Evolutionary conservation across 1,140 invertebrate genomes (phyloP).

Genomic region (Lerema accius): DNA sequence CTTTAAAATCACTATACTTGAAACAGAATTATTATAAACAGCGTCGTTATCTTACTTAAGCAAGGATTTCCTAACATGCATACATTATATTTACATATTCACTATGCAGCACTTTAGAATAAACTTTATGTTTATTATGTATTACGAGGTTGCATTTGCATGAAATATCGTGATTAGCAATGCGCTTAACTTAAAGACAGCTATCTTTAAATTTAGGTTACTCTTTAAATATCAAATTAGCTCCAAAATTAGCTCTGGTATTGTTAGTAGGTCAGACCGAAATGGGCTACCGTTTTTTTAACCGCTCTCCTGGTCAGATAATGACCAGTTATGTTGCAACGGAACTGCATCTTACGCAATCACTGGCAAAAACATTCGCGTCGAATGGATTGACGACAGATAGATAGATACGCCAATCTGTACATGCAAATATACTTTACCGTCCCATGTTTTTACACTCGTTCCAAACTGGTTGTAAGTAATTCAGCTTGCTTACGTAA

Average conservation of each 20-base stretch:
- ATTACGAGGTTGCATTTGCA: not conserved
- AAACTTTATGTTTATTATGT: slow-evolving; percentile 2
- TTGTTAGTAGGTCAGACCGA: slow-evolving; percentile 47
- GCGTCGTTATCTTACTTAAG: not conserved
- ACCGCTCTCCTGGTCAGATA: slow-evolving; percentile 49
- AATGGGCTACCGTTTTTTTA: slow-evolving; percentile 44
- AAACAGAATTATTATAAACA: not conserved
- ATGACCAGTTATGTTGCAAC: slow-evolving; percentile 52
- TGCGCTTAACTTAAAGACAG: not conserved
- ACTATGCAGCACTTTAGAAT: not conserved
- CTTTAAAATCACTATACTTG: slow-evolving; percentile 11
- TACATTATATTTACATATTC: not conserved
- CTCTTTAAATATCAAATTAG: slow-evolving; percentile 24
- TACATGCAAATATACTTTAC: slow-evolving; percentile 45
- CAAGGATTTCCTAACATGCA: slow-evolving; percentile 4
- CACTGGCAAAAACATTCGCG: slow-evolving; percentile 49
- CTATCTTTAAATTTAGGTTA: slow-evolving; percentile 8
- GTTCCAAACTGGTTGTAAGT: not conserved
- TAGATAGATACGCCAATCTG: slow-evolving; percentile 46
- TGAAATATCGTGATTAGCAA: too few species aligned
- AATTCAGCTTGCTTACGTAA: slow-evolving; percentile 13
- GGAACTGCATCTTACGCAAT: slow-evolving; percentile 56
- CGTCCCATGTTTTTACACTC: slow-evolving; percentile 13
- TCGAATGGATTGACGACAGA: slow-evolving; percentile 39
- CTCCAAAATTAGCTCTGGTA: slow-evolving; percentile 50